Base-by-base conservation (phyloP, 2,113 vertebrate genomes). In the Micronisus gabar region DNA sequence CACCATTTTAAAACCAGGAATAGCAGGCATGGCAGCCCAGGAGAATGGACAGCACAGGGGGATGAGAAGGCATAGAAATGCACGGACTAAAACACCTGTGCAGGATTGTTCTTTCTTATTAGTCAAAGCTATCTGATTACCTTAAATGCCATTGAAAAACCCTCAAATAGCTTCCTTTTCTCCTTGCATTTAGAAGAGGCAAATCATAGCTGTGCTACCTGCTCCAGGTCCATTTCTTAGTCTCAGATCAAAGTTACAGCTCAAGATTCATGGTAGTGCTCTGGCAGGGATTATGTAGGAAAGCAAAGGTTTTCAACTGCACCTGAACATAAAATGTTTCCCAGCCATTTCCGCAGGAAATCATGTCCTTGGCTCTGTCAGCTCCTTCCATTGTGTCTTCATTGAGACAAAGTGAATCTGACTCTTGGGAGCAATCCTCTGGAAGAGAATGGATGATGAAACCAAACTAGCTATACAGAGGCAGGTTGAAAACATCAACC, bases 281-380 rank as follows among this genome's bases (percentile, higher is more conserved):
- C 23, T 80, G 30, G 75, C 45, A 62, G 75, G 36, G 41, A n/a
- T 43, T 13, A 78, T 13, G 45, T 47, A 58, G 47, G 66, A 90
- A 62, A 40, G 9, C 9, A 55, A 71, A 67, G 65, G 40, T 34
- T 21, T 40, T 34, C 18, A n/a, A 19, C 43, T 81, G 86, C 43
- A 97, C 95, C 95, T 95, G 72, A 96, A 97, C 81, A 62, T 86
- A 26, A 96, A 92, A 26, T 38, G 26, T 36, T 93, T 83, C 6
- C 78, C 81, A 40, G 15, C 19, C 17, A 21, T 40, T 40, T 63
- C 84, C 50, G 85, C 9, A 50, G 62, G 23, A 67, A 97, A 96
- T 21, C 52, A 1, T 58, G 74, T n/a, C 82, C 63, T 96, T 59
- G 82, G 41, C 29, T 36, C 61, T 71, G 47, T 32, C 48, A 59